Conservation (phyloP, 2,888 invertebrate species). For the Catocala fraxini region DNA sequence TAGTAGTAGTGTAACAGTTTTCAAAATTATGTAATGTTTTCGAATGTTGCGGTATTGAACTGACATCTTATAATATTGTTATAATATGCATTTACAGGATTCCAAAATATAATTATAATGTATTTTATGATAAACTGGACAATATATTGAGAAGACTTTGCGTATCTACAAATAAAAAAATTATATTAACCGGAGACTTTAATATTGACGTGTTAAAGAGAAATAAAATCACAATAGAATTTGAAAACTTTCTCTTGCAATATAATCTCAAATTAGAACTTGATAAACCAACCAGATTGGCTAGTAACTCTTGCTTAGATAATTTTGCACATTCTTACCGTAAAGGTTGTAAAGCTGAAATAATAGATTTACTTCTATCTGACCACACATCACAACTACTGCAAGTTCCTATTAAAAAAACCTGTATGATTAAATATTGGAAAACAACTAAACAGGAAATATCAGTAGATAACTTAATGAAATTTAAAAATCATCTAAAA, state of each 20-base stretch:
- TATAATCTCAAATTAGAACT: slow-evolving; percentile 7
- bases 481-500: not conserved
- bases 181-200: slow-evolving; percentile 6
- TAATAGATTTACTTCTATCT: slow-evolving; percentile 20
- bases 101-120: not conserved
- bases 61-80: not conserved
- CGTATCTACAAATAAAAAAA: not conserved
- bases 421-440: slow-evolving; percentile 14
- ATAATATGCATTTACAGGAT: too few species aligned
- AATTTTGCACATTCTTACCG: not conserved
- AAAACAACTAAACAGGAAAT: slow-evolving; percentile 16
- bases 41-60: too few species aligned
- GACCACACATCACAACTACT: slow-evolving; percentile 25
- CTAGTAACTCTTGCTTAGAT: too few species aligned
- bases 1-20: too few species aligned
- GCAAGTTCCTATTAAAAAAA: slow-evolving; percentile 19
- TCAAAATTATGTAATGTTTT: too few species aligned
- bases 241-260: slow-evolving; percentile 7
- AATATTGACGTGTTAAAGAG: slow-evolving; percentile 7
- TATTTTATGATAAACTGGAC: not conserved
- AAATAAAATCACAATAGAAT: slow-evolving; percentile 2
- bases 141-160: not conserved
- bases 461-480: slow-evolving; percentile 13
- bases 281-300: not conserved
- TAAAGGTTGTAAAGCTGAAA: not conserved